Evolutionary conservation across 1,140 invertebrate species (phyloP).

Genomic region (Aphelenchoides avenae): DNA sequence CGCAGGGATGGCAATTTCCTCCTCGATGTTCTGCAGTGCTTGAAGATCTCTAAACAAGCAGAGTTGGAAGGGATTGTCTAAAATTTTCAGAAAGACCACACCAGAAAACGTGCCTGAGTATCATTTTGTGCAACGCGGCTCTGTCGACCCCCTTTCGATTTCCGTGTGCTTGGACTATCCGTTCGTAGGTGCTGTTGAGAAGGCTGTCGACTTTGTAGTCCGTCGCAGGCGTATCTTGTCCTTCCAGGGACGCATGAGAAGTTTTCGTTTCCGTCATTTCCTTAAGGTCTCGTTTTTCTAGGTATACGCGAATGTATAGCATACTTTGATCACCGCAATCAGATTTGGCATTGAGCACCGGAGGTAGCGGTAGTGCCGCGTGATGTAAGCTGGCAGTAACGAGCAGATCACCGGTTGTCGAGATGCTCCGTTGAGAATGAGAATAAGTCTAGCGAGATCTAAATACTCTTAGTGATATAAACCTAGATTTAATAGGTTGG

Average conservation of each 20-base stretch:
- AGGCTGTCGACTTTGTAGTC: conserved; percentile 16
- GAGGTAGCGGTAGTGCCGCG: conserved; percentile 71
- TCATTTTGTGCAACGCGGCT: conserved; percentile 27
- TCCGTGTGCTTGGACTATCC: conserved; percentile 22
- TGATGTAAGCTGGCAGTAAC: conserved; percentile 82
- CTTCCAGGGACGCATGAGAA: conserved; percentile 1
- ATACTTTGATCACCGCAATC: conserved; percentile 57
- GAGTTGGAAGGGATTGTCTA: conserved; percentile 13
- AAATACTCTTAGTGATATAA: conserved; percentile 19
- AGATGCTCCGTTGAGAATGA: conserved; percentile 88
- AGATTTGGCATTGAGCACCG: conserved; percentile 43
- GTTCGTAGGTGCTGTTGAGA: conserved; percentile 14
- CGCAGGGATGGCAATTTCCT: conserved; percentile 17
- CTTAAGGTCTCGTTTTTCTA: too few relatives aligned
- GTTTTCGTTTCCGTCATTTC: conserved; percentile 26
- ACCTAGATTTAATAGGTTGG: neutral
- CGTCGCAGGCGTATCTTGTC: conserved; percentile 7
- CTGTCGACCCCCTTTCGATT: conserved; percentile 62
- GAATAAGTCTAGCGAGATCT: conserved; percentile 83
- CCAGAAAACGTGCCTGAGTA: conserved; percentile 14
- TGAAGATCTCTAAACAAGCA: conserved; percentile 17
- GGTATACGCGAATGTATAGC: too few relatives aligned
- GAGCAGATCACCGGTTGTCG: conserved; percentile 82
- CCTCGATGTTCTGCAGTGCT: conserved; percentile 14
- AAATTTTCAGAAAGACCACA: neutral